phyloP scores from a whole-genome alignment of 2,888 invertebrate genomes.

The Acanthosoma haemorrhoidale region DNA sequence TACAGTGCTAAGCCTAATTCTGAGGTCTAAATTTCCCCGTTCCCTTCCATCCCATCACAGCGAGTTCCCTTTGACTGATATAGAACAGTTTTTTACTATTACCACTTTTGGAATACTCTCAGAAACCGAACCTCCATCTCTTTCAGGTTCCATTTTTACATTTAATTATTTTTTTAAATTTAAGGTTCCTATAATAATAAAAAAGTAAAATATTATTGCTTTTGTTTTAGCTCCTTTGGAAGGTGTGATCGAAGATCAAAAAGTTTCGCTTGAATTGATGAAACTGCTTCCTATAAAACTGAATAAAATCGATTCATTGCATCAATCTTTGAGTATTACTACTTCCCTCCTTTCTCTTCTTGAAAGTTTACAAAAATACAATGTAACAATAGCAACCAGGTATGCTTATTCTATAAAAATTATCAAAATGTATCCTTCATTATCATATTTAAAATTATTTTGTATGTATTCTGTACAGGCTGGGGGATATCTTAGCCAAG shows the following conservation, averaged over 20 bases:
- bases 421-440: background rate
- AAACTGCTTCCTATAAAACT: background rate
- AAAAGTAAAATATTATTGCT: background rate
- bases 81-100: background rate
- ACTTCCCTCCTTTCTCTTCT: background rate
- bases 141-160: background rate
- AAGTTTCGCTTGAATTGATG: background rate
- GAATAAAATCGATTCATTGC: background rate
- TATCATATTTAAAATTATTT: background rate
- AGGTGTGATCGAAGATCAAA: background rate
- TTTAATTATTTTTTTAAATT: background rate
- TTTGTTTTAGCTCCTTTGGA: background rate
- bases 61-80: conserved; percentile 1
- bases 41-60: background rate
- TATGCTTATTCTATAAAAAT: background rate
- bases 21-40: background rate
- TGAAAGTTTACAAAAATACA: background rate
- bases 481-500: background rate
- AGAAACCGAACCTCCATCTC: background rate
- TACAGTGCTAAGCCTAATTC: background rate
- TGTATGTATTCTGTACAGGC: background rate
- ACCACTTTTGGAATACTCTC: background rate
- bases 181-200: background rate
- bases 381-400: background rate
- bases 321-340: background rate